Base-by-base conservation (phyloP, 30 jellyfish, hydroid and myxozoan species). In the Chrysaora quinquecirrha region DNA sequence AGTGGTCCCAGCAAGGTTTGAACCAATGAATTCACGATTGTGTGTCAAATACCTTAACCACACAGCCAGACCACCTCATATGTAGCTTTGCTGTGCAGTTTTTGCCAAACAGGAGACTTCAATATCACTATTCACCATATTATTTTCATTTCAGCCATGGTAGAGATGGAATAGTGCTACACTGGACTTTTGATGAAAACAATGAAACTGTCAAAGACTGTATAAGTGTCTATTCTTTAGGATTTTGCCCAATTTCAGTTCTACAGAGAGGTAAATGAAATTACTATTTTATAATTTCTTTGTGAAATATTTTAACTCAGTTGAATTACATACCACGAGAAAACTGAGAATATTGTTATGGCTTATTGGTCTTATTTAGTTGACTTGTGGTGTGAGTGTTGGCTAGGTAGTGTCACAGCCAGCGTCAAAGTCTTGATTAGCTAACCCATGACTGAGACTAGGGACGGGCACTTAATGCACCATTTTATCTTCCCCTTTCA, bases 201-300 rank as follows among this genome's bases (percentile, higher is more conserved):
- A 87, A 48, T 18, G 61, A 61, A 18, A 54, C 50, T 25, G 16
- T 46, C 3, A 72, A 72, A 30, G 61, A 47, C 46, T 22, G 25
- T 18, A 50, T 71, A 38, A 20, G 19, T 16, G 50, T 73, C 32
- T 72, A 73, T 62, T 72, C 60, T 24, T 49, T 69, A 28, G 87
- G 87, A 7, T 84, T 84, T 67, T 84, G 94, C 43, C 87, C 94
- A 6, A 56, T 24, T 30, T 18, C 83, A 24, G 58, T 48, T 6
- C 19, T 83, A 21, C 28, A 16, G 16, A 31, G 31, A 19, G 93
- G 86, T 70, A 30, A 1, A 28, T 62, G 54, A 29, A 3, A 19
- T 19, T 4, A 25, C 6, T 6, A 6, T 16, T 43, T 43, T 16
- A 16, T 43, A 43, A 43, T 7, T 52, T 20, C 27, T 52, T 20